Conservation (phyloP, 2,888 invertebrate species). For the Lymantria dispar region DNA sequence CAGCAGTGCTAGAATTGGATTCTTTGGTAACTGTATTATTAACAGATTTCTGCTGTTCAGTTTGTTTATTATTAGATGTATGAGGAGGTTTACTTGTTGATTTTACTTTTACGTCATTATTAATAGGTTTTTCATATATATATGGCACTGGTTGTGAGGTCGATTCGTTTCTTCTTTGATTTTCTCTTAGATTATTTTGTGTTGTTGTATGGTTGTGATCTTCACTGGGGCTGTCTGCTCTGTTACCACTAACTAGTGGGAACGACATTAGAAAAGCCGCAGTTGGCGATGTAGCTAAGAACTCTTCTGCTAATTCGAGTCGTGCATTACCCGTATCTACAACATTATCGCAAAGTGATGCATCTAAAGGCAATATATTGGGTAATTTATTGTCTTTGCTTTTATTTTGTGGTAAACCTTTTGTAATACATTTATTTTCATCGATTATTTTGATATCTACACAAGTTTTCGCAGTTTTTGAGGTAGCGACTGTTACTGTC, state of each 20-base stretch:
- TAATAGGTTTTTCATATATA: slow-evolving; percentile 52
- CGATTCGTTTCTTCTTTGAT: slow-evolving; percentile 45
- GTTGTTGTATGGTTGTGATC: slow-evolving; percentile 44
- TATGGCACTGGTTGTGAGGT: slow-evolving; percentile 40
- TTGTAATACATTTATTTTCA: slow-evolving; percentile 38
- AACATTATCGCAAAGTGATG: slow-evolving; percentile 65
- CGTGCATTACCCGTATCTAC: slow-evolving; percentile 81
- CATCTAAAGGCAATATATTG: slow-evolving; percentile 55
- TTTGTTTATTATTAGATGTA: slow-evolving; percentile 40
- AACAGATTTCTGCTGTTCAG: slow-evolving; percentile 48
- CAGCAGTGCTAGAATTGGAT: slow-evolving; percentile 11
- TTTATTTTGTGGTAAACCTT: slow-evolving; percentile 42
- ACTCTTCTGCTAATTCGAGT: slow-evolving; percentile 80
- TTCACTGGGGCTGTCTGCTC: slow-evolving; percentile 76
- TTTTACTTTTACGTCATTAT: slow-evolving; percentile 40
- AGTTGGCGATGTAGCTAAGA: slow-evolving; percentile 85
- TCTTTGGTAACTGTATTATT: slow-evolving; percentile 44
- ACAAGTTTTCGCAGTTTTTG: slow-evolving; percentile 17
- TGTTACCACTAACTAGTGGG: slow-evolving; percentile 85
- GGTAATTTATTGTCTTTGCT: slow-evolving; percentile 64
- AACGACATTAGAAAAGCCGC: slow-evolving; percentile 90
- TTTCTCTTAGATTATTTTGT: slow-evolving; percentile 45
- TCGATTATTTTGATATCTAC: slow-evolving; percentile 23
- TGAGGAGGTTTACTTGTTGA: slow-evolving; percentile 33
- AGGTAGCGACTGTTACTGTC: background rate